Evolutionary conservation across 1,140 invertebrate species (phyloP), one percentile per base, ranked within the genome.

Genomic region (Watersipora subatra): DNA sequence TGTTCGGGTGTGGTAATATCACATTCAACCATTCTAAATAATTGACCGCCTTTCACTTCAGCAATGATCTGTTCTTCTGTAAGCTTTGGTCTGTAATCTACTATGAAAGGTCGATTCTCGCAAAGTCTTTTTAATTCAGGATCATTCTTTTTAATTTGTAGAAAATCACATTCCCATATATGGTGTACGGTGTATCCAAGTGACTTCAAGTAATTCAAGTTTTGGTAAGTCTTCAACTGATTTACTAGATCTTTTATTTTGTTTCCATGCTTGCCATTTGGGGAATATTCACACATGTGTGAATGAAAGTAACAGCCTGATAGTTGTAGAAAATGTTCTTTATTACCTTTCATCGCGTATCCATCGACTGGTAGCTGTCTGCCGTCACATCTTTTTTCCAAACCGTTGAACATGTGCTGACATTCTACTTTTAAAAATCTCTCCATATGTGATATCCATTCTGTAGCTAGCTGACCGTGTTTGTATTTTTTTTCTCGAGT

Each of bases 281-380:
- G 22, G n/a, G 57, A 7, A 22, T 58, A 24, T 26, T 24, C 28
- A 1, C 59, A 7, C 3, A 62, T n/a, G n/a, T 62, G 59, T 26
- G n/a, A n/a, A 15, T 62, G 22, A 26, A 28, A 26, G 3, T n/a
- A 24, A n/a, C 28, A 28, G 3, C 59, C 24, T 26, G 22, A 26
- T n/a, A 26, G 27, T 19, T 28, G 19, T 7, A 26, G 27, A 19
- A 62, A 24, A 25, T 25, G 22, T 15, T 25, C 24, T 7, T 28
- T 24, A 28, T 24, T n/a, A 7, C n/a, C 59, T 2, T 19, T 28
- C 7, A n/a, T 28, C 22, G 24, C 28, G 59, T 24, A 15, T 24
- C 59, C 24, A 26, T 25, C 22, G 24, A 68, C 70, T 20, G 62
- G 12, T 24, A 71, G 67, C 17, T 68, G 62, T 0, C 67, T 29